Evolutionary conservation across 2,888 invertebrate species (phyloP), one percentile per base, ranked within the genome.

Genomic region (Caenorhabditis imperialis): DNA sequence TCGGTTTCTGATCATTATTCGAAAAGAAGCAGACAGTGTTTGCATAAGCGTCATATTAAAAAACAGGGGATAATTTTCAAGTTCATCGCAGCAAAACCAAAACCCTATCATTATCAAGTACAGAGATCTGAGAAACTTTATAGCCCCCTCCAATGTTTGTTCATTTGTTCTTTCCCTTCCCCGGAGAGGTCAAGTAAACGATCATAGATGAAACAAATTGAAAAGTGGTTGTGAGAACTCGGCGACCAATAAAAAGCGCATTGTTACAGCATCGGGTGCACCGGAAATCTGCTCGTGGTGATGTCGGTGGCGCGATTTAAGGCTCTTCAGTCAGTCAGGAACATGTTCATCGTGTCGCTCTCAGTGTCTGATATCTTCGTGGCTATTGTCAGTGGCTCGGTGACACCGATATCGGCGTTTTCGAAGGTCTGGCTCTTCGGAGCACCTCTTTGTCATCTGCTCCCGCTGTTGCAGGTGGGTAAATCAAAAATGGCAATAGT

Each of bases 351-450:
- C 54, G 85, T 86, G 4, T 84, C 84, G 0, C 70, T 87, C 23
- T 84, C 83, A 14, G 77, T 78, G 30, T 95, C 96, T 8, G 98
- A 98, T 89, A 94, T 98, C 58, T 90, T 98, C 44, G 91, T 98
- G 79, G 96, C 96, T 88, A 91, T 94, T 12, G 91, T 98, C 53
- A 76, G 74, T 7, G 96, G 97, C 53, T 96, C 97, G 0, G 96
- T 98, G 88, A 99, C 98, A 0, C 97, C 98, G 0, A 90, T 96
- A 0, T 95, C 96, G 88, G 94, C 95, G 0, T 96, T 97, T 88
- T 91, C 94, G 79, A 93, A 90, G 61, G 92, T 93, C 44, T 99
- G 98, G 98, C 92, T 94, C 38, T 97, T 98, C 90, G 98, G 98
- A 0, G 91, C 92, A 27, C 91, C 92, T 0, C 91, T 97, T 69